Evolutionary conservation across 1,140 invertebrate genomes (phyloP).

Genomic region (Phocides pigmalion): DNA sequence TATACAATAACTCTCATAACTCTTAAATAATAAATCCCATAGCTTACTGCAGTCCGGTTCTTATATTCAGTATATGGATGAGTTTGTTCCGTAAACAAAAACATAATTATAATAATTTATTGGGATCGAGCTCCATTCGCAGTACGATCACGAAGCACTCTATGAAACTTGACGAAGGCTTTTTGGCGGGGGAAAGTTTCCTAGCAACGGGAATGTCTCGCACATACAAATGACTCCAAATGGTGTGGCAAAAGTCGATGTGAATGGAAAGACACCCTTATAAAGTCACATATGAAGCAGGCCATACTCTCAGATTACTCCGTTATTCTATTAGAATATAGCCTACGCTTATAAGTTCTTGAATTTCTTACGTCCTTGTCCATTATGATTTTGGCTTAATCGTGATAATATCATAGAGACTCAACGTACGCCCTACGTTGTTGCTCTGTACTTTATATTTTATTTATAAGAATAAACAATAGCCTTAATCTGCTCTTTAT

Average conservation of each 20-base stretch:
- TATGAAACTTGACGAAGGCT: constrained; percentile 76
- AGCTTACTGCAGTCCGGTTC: background rate
- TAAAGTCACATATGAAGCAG: background rate
- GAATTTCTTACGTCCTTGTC: background rate
- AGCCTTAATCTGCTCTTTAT: too few relatives aligned
- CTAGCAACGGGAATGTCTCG: constrained; percentile 51
- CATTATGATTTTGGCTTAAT: background rate
- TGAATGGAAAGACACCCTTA: constrained; percentile 23
- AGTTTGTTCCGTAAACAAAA: constrained; percentile 26
- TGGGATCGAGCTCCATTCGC: constrained; percentile 46
- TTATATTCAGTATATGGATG: background rate
- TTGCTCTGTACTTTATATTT: too few relatives aligned
- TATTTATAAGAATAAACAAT: too few relatives aligned
- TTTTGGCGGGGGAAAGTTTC: constrained; percentile 69
- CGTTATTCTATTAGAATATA: background rate
- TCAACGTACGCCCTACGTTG: too few relatives aligned
- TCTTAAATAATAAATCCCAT: constrained; percentile 11
- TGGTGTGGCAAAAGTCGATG: constrained; percentile 43
- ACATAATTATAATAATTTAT: constrained; percentile 55
- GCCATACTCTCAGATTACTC: background rate
- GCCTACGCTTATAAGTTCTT: background rate
- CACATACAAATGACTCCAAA: constrained; percentile 75
- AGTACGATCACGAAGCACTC: constrained; percentile 71
- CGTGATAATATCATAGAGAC: background rate
- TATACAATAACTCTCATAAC: too few relatives aligned